A percentile compares a stretch with the other conserved stretches of the same genome.
These are phyloP conservation scores for Oscheius myriophilus DNA, from an alignment of 2,888 invertebrate genomes.

Conservation along the genomic window DNA sequence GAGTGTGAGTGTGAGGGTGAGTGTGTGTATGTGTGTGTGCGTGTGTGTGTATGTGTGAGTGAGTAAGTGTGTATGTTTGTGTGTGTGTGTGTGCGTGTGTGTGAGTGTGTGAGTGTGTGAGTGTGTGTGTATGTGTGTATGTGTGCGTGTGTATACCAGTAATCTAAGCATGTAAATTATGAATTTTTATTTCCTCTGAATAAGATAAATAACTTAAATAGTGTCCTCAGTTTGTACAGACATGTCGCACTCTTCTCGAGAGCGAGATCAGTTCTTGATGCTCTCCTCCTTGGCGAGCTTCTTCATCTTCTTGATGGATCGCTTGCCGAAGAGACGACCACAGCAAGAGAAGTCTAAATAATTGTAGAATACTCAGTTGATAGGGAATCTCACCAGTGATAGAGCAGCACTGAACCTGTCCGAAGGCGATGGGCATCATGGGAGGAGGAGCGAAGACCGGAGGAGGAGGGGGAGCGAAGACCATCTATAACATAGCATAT, in stretches of 20 bases:
- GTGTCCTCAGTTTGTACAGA: constrained; percentile 14
- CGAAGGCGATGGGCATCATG: constrained; percentile 10
- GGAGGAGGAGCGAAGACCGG: constrained; percentile 24
- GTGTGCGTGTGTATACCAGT: no score
- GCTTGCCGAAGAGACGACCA: constrained; percentile 27
- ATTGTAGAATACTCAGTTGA: not conserved
- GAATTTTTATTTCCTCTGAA: not conserved
- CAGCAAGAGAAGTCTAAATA: constrained; percentile 29
- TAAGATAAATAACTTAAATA: constrained; percentile 8
- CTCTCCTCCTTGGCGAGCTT: constrained; percentile 6
- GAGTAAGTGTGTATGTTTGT: no score
- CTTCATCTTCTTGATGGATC: constrained; percentile 6
- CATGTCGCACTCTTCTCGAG: not conserved
- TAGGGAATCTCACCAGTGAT: constrained; percentile 12
- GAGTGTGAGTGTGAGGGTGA: no score
- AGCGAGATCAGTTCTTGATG: not conserved
- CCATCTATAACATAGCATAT: not conserved
- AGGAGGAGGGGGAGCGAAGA: constrained; percentile 15
- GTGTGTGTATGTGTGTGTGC: no score
- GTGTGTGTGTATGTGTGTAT: no score
- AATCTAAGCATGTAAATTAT: no score
- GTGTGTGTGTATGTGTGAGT: no score
- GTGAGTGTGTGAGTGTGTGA: no score
- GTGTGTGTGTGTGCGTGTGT: no score
- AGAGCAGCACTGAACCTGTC: constrained; percentile 29